Base-by-base conservation (phyloP, 2,888 invertebrate species). In the Epinotia demarniana region DNA sequence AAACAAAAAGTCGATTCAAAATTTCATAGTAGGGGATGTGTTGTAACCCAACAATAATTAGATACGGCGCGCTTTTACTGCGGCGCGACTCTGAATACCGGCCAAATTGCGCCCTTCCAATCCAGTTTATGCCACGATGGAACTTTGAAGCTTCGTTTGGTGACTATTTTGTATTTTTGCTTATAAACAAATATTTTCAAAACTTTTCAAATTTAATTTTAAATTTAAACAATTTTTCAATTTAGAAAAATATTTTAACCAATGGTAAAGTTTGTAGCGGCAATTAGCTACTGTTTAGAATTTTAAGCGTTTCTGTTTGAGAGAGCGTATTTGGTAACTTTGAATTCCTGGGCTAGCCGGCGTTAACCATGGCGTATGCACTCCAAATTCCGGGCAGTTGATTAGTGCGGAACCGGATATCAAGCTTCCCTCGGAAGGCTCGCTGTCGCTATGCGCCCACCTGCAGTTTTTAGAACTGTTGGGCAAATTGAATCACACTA, bases 61-160 rank as follows among this genome's bases (percentile, higher is more conserved):
- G 92, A 93, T 93, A 92, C 87, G 92, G 91, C 93, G 92, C 88
- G 93, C 93, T 93, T 93, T 93, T 92, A 92, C 92, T 91, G 90
- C 85, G 87, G 81, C 88, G 87, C 89, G 89, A 86, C 88, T 90
- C 89, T 93, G 93, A 93, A 93, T 93, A 88, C 92, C 87, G 85
- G 86, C 90, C 89, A 92, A 93, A 93, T 93, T 92, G 92, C 92
- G 89, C 91, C 91, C 91, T 91, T 92, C 89, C 91, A 89, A 90
- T 90, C 89, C 90, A 89, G 89, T 92, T 92, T 91, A 90, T 86
- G 86, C 88, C 87, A 83, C 87, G 88, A 88, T 86, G 87, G 85
- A 87, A 84, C 88, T 86, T 85, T 82, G 84, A 81, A 84, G 84
- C 85, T 88, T 86, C 87, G 84, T 88, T 87, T 83, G 84, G 81